These are phyloP conservation scores for Lasiurus cinereus DNA, from an alignment of 2,113 vertebrate genomes.

Conservation along the genomic window DNA sequence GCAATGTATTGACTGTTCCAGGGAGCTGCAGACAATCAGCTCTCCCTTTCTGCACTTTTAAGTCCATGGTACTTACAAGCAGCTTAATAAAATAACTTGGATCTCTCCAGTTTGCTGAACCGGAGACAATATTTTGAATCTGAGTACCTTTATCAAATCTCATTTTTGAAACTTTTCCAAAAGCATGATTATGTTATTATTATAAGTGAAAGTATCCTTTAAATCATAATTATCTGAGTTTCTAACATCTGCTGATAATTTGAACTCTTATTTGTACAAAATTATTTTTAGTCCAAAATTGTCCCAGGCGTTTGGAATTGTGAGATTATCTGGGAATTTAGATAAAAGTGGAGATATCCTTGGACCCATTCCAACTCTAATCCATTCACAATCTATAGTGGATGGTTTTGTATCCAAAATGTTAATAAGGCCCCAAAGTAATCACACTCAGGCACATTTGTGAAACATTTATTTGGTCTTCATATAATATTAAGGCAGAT, in stretches of 20 bases:
- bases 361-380: not conserved
- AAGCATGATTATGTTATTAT: conserved; percentile 47
- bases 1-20: conserved; percentile 47
- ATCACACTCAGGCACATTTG: not conserved
- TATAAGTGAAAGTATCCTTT: conserved; percentile 63
- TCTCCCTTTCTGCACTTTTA: conserved; percentile 46
- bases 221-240: conserved; percentile 57
- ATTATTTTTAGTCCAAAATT: conserved; percentile 68
- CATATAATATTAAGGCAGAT: not conserved
- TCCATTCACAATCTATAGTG: not conserved
- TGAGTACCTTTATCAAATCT: conserved; percentile 33
- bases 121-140: conserved; percentile 14
- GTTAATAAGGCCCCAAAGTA: not conserved
- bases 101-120: conserved; percentile 16
- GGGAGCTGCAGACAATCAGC: conserved; percentile 56
- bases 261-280: conserved; percentile 53
- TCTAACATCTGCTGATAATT: conserved; percentile 76
- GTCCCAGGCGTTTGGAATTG: not conserved
- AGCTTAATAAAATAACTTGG: conserved; percentile 48
- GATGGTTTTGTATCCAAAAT: not conserved
- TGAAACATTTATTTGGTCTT: not conserved
- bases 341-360: conserved; percentile 37
- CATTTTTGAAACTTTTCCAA: conserved; percentile 66
- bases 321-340: conserved; percentile 60
- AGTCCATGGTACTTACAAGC: conserved; percentile 44